Evolutionary conservation across 2,888 invertebrate species (phyloP), one percentile per base, ranked within the genome.

Genomic region (Amphipoea lucens): DNA sequence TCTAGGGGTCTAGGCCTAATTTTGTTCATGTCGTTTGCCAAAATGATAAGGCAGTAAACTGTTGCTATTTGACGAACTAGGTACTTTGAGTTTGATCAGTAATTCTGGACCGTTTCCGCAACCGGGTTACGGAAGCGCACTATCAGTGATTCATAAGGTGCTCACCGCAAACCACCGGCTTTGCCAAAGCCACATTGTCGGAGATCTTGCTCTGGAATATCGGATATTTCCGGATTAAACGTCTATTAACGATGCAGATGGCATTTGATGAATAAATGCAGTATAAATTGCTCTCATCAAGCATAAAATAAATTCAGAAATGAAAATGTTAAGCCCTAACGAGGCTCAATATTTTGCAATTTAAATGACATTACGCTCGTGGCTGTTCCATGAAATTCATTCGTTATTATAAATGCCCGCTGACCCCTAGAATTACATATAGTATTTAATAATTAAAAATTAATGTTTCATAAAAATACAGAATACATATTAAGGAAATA

Each of bases 341-440:
- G 82, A 79, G 67, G 51, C 68, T 60, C n/a, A 60, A 69, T 79
- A 62, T 71, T 68, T 79, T 60, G 73, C 65, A 69, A 69, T 69
- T 68, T n/a, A 82, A 79, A 79, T 78, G 17, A 29, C 29, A 48
- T 54, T 29, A 29, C 20, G 14, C 42, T 62, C 23, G 62, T 65
- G 29, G 2, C 42, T 42, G 42, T 14, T 65, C 1, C 40, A 57
- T 57, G 14, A 66, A 54, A 67, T 36, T 62, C 9, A 20, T 75
- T 57, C 51, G 17, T 36, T 57, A 45, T 51, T 7, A 42, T 57
- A 66, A 69, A 66, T 82, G 66, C 75, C 67, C 79, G 65, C 63
- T n/a, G 79, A 88, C 88, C 88, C 88, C 88, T 81, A 86, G 86
- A 69, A 48, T 83, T 36, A 83, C 76, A 83, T 78, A 83, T 9